These are phyloP conservation scores for Heliconius congener DNA, from an alignment of 1,140 invertebrate genomes.

Conservation along the genomic window DNA sequence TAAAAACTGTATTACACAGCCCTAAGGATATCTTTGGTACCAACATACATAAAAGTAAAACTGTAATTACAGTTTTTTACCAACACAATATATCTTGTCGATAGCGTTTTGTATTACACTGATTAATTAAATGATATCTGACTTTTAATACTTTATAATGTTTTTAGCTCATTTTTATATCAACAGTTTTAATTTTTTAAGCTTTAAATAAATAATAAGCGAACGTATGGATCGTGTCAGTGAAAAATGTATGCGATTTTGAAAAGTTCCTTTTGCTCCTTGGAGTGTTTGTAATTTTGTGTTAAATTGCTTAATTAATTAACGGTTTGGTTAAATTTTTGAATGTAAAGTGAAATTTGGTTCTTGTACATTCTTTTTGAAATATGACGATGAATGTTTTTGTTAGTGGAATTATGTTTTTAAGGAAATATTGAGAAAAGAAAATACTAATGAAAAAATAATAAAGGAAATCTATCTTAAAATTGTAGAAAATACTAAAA, in stretches of 20 bases:
- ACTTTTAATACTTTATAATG: constrained; percentile 48
- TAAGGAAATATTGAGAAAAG: no score
- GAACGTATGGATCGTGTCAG: constrained; percentile 11
- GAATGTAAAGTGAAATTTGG: neutral
- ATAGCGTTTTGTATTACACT: constrained; percentile 52
- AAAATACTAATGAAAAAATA: no score
- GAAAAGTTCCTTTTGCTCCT: constrained; percentile 15
- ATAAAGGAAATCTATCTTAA: no score
- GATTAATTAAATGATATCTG: constrained; percentile 67
- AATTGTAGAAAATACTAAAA: no score
- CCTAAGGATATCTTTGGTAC: neutral
- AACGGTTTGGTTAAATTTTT: constrained; percentile 8
- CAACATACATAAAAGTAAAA: neutral
- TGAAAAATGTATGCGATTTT: constrained; percentile 23
- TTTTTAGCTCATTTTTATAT: constrained; percentile 47
- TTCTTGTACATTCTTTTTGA: neutral
- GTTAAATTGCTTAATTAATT: constrained; percentile 21
- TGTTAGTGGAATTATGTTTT: neutral
- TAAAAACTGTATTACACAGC: neutral
- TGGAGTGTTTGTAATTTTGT: constrained; percentile 10
- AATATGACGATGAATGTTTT: neutral
- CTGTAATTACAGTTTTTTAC: constrained; percentile 56
- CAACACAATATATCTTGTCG: constrained; percentile 45
- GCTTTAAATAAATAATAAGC: constrained; percentile 31
- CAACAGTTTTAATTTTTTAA: constrained; percentile 45